Evolutionary conservation across 2,113 vertebrate genomes (phyloP), one percentile per base, ranked within the genome.

Genomic region (Ursus arctos): DNA sequence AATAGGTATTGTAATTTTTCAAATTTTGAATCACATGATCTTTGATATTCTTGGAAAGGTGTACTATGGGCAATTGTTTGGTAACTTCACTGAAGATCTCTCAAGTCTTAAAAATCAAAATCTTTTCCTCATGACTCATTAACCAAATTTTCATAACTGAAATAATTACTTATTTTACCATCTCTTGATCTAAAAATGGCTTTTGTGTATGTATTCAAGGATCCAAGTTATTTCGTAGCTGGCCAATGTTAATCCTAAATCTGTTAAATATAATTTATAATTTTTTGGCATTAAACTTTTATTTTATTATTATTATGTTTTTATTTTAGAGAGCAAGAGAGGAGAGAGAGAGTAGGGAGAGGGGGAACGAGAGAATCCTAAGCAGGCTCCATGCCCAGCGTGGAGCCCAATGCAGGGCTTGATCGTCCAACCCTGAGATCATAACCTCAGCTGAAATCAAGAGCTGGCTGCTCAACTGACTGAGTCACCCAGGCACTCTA

Each of bases 181-280:
- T 79, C 18, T 33, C 22, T 81, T 95, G 4, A 53, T 85, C 36
- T 96, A 63, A 95, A 92, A 67, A 47, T 85, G 49, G 9, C 81
- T 79, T 77, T 61, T 63, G 10, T 71, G n/a, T 47, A 0, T 92
- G 12, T 77, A 13, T 57, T 14, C 7, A 72, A 55, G 28, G 83
- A 87, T 40, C 49, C 9, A 90, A 31, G 31, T 31, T 86, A 24
- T 84, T 86, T 89, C 77, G 71, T n/a, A 36, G 28, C 3, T 61
- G 19, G 4, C 1, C 33, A 84, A 43, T 57, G 10, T 90, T 55
- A 76, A 67, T 14, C 51, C 95, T 47, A 91, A 33, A 74, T 61
- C 36, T 91, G 6, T 91, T 89, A 40, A 53, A 74, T 83, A 91
- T 77, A 26, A 51, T 31, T 63, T 21, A 55, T 85, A 72, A 36